These are phyloP conservation scores for Barypeithes pellucidus DNA, from an alignment of 2,888 invertebrate species.

Conservation along the genomic window DNA sequence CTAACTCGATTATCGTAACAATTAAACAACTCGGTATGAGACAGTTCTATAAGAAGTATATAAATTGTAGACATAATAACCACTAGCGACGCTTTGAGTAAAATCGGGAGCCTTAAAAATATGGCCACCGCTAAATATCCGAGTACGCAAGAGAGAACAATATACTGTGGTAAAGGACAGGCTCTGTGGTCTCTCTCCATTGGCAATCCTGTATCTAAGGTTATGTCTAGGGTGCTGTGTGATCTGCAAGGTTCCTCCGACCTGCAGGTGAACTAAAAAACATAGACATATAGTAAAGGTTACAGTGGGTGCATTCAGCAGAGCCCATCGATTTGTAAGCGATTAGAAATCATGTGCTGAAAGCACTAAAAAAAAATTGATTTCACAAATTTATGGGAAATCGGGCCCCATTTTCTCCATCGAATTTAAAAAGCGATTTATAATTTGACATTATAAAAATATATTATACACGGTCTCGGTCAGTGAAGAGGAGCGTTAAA, in stretches of 20 bases:
- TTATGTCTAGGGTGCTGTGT: slow-evolving; percentile 73
- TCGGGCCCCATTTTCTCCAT: too few species aligned
- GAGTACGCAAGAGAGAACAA: slow-evolving; percentile 87
- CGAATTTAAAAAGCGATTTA: too few species aligned
- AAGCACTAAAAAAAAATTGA: too few species aligned
- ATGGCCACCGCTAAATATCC: slow-evolving; percentile 89
- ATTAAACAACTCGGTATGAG: slow-evolving; percentile 85
- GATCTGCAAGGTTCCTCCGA: slow-evolving; percentile 70
- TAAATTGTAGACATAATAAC: slow-evolving; percentile 87
- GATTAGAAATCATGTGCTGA: too few species aligned
- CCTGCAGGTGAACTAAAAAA: slow-evolving; percentile 78
- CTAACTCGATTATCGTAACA: slow-evolving; percentile 85
- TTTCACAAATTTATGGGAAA: too few species aligned
- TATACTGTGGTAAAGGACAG: slow-evolving; percentile 90
- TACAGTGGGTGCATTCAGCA: too few species aligned
- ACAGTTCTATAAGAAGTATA: slow-evolving; percentile 85
- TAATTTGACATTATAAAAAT: not conserved
- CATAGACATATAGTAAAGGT: too few species aligned
- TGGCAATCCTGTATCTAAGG: slow-evolving; percentile 68
- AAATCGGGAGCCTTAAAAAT: slow-evolving; percentile 87
- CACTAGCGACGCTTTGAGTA: slow-evolving; percentile 85
- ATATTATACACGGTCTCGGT: too few species aligned
- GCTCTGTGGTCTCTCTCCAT: slow-evolving; percentile 79
- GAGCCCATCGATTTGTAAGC: too few species aligned
- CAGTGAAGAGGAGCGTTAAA: too few species aligned